phyloP scores from a whole-genome alignment of 2,113 vertebrate species.

The Clinocottus analis region DNA sequence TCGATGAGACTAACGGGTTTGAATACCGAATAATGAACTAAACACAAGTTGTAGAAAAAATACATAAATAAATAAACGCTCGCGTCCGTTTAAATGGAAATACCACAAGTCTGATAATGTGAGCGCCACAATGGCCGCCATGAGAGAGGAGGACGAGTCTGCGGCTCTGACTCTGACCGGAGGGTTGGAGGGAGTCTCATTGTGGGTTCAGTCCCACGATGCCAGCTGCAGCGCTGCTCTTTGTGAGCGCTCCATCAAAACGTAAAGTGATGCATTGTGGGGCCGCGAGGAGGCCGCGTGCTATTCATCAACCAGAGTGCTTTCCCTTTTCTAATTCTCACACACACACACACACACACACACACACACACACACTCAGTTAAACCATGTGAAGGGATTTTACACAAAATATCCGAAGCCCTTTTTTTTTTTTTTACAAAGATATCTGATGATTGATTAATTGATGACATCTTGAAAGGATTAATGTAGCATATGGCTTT shows the following conservation, averaged over 20 bases:
- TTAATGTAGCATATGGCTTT: too few relatives aligned
- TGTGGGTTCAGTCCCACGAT: too few relatives aligned
- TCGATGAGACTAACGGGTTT: conserved; percentile 37
- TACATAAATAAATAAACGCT: too few relatives aligned
- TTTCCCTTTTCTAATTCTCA: neutral
- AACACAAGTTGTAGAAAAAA: conserved; percentile 19
- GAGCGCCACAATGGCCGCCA: too few relatives aligned
- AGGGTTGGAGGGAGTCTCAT: too few relatives aligned
- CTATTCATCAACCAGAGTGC: neutral
- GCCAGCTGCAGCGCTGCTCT: too few relatives aligned
- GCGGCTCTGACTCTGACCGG: neutral
- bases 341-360: neutral
- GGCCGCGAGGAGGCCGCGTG: neutral
- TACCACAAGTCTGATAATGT: neutral
- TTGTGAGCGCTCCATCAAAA: too few relatives aligned
- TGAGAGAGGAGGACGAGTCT: too few relatives aligned
- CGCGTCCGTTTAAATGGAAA: neutral
- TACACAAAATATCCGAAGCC: neutral
- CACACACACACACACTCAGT: neutral
- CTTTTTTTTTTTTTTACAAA: neutral
- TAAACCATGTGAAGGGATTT: neutral
- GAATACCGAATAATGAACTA: conserved; percentile 47
- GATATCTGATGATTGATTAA: too few relatives aligned
- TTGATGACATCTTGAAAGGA: neutral
- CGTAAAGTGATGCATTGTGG: conserved; percentile 1